Evolutionary conservation across 2,888 invertebrate species (phyloP), one percentile per base, ranked within the genome.

Genomic region (Exephanes ischioxanthus): DNA sequence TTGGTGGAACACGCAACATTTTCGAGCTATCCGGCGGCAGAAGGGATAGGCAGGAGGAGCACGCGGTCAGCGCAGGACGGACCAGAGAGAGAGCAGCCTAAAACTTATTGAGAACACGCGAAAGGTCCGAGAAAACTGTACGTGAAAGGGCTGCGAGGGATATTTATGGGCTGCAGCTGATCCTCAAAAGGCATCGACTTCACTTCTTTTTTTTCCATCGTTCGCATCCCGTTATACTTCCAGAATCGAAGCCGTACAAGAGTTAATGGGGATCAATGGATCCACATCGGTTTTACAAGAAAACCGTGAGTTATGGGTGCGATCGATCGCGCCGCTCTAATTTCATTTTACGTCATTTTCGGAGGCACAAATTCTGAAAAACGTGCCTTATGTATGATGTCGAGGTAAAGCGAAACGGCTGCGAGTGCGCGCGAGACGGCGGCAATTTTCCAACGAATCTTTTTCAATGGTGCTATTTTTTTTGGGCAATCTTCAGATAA

Each of bases 111-210:
- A 66, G 79, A 84, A 75, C 76, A 85, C 86, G 85, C 85, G 75
- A 83, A 83, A 83, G 85, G 72, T 33, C 79, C 83, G 83, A 63
- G 86, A 73, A 79, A 76, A 26, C n/a, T 66, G 55, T 58, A 48
- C 80, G 63, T 85, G 85, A 89, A 89, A 89, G 89, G 89, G 90
- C 89, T 89, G 85, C 79, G 41, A 83, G 45, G 81, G 84, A 90
- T 88, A 90, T 90, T 90, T 90, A 90, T 90, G 90, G 89, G 87
- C 79, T 88, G 90, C 90, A 90, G 90, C 90, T 90, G 90, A 90
- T 90, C 88, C 61, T 41, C 80, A 75, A 81, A 48, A 86, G 80
- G 63, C 51, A 73, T 67, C 53, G 58, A 45, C 33, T 77, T 78
- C 51, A 75, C 53, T 22, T 84, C 76, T 85, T 85, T 73, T 80